Base-by-base conservation (phyloP, 2,797 vertebrate genomes). In the Neoniphon sammara region DNA sequence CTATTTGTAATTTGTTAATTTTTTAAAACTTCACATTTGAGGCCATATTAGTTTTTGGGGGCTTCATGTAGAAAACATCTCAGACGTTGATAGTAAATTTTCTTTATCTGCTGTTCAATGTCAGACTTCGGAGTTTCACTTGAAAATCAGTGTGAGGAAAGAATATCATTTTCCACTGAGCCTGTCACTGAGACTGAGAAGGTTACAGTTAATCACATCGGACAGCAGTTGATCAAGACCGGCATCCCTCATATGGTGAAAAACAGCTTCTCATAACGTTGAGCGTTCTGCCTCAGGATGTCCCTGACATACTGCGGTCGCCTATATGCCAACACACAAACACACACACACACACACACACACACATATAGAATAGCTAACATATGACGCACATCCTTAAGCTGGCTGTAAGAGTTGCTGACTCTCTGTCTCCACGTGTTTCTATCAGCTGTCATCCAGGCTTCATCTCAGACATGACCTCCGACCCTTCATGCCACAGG, bases 391-490 rank as follows among this genome's bases (percentile, higher is more conserved):
- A 67, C 53, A 31, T 20, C 15, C 23, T 66, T 62, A 61, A 74
- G 30, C 64, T 68, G 42, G 59, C 39, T 58, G 39, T 47, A 53
- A 50, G 23, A 67, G 46, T 30, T 62, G 21, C 73, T 70, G 73
- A 74, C 64, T 73, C 47, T 70, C 15, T 27, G 25, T 72, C 59
- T 69, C 21, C 23, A 18, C 1, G 1, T 65, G 46, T 76, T 68
- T 70, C 30, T 69, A 52, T 82, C 64, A 69, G 67, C 74, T 78
- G 78, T 82, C 73, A 56, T 25, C 64, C 59, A 20, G 67, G 50
- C 66, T 77, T 88, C 54, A 62, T 73, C 75, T 76, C 59, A 61
- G 31, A 50, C 46, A 39, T 61, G 82, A 79, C 73, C 59, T 86
- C 58, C 86, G 67, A 81, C 81, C 87, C 72, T 23, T 8, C 61